These are phyloP conservation scores for Lymantria dispar DNA, from an alignment of 2,888 invertebrate species.

Conservation along the genomic window DNA sequence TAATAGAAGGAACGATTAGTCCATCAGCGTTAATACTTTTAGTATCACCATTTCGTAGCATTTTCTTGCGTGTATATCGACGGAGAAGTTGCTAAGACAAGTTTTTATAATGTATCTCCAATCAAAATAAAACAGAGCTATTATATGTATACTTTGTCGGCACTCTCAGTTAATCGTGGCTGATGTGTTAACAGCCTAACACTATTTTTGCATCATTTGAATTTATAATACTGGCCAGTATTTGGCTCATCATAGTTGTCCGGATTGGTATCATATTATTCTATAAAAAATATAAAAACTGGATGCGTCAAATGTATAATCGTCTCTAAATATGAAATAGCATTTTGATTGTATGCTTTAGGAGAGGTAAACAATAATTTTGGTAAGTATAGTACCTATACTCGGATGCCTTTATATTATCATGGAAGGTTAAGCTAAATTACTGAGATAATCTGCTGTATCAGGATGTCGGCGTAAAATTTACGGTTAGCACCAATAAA, in stretches of 20 bases:
- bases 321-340: conserved; percentile 18
- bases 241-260: background rate
- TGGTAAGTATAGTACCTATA: conserved; percentile 37
- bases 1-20: conserved; percentile 30
- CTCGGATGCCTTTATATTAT: conserved; percentile 12
- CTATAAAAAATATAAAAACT: conserved; percentile 18
- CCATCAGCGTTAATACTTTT: conserved; percentile 16
- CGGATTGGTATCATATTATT: background rate
- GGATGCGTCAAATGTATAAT: conserved; percentile 17
- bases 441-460: conserved; percentile 11
- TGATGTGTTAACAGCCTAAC: conserved; percentile 8
- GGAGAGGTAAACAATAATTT: conserved; percentile 22
- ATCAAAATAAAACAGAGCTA: conserved; percentile 8
- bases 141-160: conserved; percentile 23
- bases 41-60: conserved; percentile 16
- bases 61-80: conserved; percentile 5
- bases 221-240: background rate
- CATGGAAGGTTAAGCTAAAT: conserved; percentile 14
- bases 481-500: no score
- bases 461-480: background rate
- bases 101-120: conserved; percentile 9
- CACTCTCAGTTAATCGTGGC: conserved; percentile 1
- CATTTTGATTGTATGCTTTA: conserved; percentile 30
- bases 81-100: background rate
- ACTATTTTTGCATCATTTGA: conserved; percentile 8